Base-by-base conservation (phyloP, 2,113 vertebrate species). In the Pangasianodon gigas region DNA sequence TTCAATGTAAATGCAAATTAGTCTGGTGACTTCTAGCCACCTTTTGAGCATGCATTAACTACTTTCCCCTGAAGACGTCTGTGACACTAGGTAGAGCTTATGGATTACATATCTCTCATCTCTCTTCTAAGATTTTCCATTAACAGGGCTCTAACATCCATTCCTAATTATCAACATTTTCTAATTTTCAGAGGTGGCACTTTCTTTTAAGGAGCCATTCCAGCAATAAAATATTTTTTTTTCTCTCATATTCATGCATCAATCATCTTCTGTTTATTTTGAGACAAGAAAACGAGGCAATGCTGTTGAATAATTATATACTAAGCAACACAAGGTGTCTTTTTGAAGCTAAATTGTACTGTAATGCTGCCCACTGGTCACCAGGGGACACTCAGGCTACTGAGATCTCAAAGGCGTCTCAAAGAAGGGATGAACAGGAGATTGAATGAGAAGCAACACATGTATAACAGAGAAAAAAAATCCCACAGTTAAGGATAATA, bases 301-400 rank as follows among this genome's bases (percentile, higher is more conserved):
- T 10, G 6, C 3, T 29, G 29, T 29, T 51, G 74, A 80, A 16
- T 7, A 52, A 48, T 26, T 48, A 2, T 13, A 10, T 18, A 54
- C 32, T 82, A 82, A 56, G 29, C 80, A 56, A 37, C 18, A 56
- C 1, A 44, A 4, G 21, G 29, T 16, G 2, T 16, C 2, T 85
- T 51, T 16, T 56, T 56, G 10, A 77, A 52, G 32, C 24, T 58
- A 26, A 62, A 37, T 6, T 29, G 14, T 52, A 67, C 3, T 37
- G 87, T 52, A 91, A 88, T 92, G 86, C 77, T 88, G 62, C 84
- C 10, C 2, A 18, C 48, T 71, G 84, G 74, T 85, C 90, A 90
- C 60, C 89, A 92, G 91, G 87, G 91, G 91, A 88, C 88, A 92
- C 80, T 91, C 88, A 69, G 88, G 79, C 46, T 80, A 84, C 84